A percentile compares a stretch with the other conserved stretches of the same genome.
Evolutionary conservation across 2,797 vertebrate species (phyloP).

Genomic region (Cephalopachus bancanus): DNA sequence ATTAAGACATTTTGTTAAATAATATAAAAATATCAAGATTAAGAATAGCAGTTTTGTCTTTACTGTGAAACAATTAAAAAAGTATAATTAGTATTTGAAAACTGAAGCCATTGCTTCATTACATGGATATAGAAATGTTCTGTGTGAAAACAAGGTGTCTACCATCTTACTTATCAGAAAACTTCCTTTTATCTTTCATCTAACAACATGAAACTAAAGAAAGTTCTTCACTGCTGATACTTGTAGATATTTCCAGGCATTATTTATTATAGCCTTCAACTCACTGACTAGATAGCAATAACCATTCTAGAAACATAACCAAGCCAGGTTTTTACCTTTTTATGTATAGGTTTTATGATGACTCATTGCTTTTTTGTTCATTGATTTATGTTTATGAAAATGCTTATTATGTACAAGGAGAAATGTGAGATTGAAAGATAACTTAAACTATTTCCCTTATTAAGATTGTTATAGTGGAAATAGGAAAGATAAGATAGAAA

Average conservation of each 20-base stretch:
- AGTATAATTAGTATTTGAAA: background rate
- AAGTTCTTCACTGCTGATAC: background rate
- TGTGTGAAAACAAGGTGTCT: background rate
- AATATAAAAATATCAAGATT: background rate
- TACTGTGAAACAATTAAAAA: background rate
- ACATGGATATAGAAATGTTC: background rate
- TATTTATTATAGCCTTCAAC: background rate
- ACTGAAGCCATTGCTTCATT: background rate
- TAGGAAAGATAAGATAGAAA: background rate
- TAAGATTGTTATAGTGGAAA: no score
- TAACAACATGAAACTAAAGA: fast-evolving
- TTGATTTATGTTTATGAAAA: background rate
- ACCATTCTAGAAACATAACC: background rate
- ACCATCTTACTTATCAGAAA: background rate
- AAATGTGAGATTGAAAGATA: background rate
- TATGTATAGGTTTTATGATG: background rate
- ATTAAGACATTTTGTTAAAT: constrained; percentile 18
- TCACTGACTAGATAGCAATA: background rate
- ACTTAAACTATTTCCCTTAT: background rate
- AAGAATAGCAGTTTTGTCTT: background rate
- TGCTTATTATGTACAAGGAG: background rate
- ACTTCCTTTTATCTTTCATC: background rate
- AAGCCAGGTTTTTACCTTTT: background rate
- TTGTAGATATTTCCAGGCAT: background rate
- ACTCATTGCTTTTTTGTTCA: background rate